Base-by-base conservation (phyloP, 1,140 invertebrate species). In the Globodera ellingtonae region DNA sequence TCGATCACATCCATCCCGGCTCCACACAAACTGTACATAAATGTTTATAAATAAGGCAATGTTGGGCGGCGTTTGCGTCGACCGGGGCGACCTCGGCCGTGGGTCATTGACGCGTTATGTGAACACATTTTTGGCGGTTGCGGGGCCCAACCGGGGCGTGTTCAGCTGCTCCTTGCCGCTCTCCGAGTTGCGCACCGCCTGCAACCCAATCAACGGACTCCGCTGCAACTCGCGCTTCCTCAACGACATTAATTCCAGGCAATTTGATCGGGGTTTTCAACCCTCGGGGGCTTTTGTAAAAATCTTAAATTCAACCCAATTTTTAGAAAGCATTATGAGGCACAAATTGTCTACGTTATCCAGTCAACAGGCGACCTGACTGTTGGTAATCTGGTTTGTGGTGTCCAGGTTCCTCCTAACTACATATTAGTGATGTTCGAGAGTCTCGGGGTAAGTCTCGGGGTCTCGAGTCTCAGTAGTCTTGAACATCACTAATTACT, bases 31-130 rank as follows among this genome's bases (percentile, higher is more conserved):
- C 35, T 35, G 21, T 72, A 76, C 35, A 65, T 15, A 79, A 35
- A 44, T 75, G n/a, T 50, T 8, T 13, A 21, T 44, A 70, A 21
- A 21, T 18, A 73, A 79, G 78, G 83, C 83, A 5, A 85, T 84
- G 47, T 56, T 82, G 6, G 83, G 83, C 9, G 83, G 83, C 44
- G 21, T 24, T 46, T 84, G 83, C 48, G 83, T 84, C 44, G 83
- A 84, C 59, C 13, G 62, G 21, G 78, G 71, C 15, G 78, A 79
- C 13, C 21, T 72, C 4, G 62, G 18, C 66, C 21, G 46, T n/a
- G 21, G 62, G 7, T 52, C 78, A 13, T 46, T 79, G 47, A 75
- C 78, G 35, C 78, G 72, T n/a, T 77, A 73, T 10, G 72, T 78
- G 18, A 21, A 78, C 62, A 79, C 78, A 48, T 79, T 79, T 72